Base-by-base conservation (phyloP, 2,113 vertebrate species). In the Pseudorasbora parva region DNA sequence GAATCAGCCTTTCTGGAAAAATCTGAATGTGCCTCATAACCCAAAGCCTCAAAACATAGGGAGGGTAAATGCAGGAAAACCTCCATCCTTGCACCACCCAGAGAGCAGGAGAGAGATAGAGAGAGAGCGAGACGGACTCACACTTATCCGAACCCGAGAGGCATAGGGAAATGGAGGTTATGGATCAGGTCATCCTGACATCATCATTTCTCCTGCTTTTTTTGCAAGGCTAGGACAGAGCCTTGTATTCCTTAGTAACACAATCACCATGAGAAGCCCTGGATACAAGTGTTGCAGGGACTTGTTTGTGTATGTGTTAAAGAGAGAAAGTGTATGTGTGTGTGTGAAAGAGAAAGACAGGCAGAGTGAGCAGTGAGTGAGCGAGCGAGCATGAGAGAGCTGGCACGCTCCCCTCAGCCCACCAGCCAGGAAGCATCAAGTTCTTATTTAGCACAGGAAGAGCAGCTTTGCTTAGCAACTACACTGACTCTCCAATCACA, bases 391-490 rank as follows among this genome's bases (percentile, higher is more conserved):
- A 73, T 77, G 82, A 72, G 82, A 57, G 78, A 90, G 84, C 89
- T 93, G 90, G 91, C 87, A 83, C 85, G 71, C 90, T 93, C 90
- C 88, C 92, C 90, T 90, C 89, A 93, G 92, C 92, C 90, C 89
- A 92, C 91, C 91, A 93, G 93, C 93, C 92, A 93, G 90, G 91
- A 90, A 93, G 91, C 92, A 92, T 83, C 84, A 91, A 94, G 92
- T 92, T 95, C 94, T 93, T 94, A 94, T 94, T 95, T 94, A 94
- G 94, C 92, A 93, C 93, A 94, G 93, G 90, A 93, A 94, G 92
- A 93, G 89, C 89, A 92, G 93, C 92, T 94, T 93, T 95, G 94
- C 94, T 95, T 95, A 95, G 94, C 94, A 94, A 94, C 94, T 90
- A 86, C 92, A 89, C 86, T 86, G 89, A 76, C 89, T 92, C 92